These are phyloP conservation scores for Buceros bicornis DNA, from an alignment of 2,797 vertebrate genomes.

Conservation along the genomic window DNA sequence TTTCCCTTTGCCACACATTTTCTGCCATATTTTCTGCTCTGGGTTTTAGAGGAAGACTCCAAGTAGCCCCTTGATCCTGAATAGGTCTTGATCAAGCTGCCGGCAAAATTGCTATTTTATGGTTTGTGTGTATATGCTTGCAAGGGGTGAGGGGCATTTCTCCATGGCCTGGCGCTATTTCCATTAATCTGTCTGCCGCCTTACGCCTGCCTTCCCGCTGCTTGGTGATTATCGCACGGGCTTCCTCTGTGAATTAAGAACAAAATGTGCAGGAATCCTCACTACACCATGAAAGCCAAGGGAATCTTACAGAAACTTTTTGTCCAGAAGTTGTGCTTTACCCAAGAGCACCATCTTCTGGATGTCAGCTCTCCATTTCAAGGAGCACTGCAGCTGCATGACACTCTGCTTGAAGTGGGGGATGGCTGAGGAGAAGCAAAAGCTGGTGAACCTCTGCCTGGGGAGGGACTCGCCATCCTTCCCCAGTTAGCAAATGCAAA, in stretches of 20 bases:
- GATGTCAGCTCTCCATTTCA: background rate
- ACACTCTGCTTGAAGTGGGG: background rate
- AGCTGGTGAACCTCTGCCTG: background rate
- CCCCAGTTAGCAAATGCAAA: background rate
- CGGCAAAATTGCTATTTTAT: background rate
- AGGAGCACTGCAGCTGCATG: background rate
- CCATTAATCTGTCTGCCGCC: background rate
- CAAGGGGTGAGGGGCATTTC: background rate
- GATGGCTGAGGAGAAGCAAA: background rate
- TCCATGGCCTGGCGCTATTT: background rate
- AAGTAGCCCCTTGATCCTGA: background rate
- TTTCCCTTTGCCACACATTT: background rate
- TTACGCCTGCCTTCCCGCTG: background rate
- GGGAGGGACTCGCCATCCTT: background rate
- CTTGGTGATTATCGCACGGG: background rate
- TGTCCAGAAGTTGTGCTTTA: background rate
- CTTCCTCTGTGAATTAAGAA: background rate
- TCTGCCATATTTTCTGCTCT: background rate
- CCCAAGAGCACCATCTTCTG: conserved; percentile 74
- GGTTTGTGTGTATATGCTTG: accelerated
- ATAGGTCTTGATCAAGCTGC: background rate
- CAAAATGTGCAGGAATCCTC: background rate
- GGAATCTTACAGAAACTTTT: background rate
- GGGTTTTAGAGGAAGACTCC: background rate
- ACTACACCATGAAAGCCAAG: background rate